Conservation (phyloP, 2,797 vertebrate genomes). For the Siniperca undulata region DNA sequence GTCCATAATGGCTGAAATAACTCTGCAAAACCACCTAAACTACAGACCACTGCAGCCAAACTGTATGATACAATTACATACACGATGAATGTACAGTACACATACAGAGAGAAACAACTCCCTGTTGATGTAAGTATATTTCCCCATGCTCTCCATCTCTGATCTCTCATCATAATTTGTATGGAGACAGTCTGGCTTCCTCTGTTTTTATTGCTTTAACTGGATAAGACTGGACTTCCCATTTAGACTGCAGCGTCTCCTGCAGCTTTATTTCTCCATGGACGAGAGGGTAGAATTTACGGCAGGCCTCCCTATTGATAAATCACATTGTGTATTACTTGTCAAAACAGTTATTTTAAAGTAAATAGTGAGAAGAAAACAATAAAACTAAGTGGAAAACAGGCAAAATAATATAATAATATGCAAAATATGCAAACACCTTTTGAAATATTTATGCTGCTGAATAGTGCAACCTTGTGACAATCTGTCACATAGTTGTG, state of each 20-base stretch:
- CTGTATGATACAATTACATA: constrained; percentile 17
- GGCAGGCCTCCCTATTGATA: constrained; percentile 36
- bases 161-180: constrained; percentile 54
- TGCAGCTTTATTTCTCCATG: constrained; percentile 71
- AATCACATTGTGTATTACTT: constrained; percentile 27
- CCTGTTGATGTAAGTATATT: constrained; percentile 60
- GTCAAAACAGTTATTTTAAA: constrained; percentile 23
- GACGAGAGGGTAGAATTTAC: constrained; percentile 25
- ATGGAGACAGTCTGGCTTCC: constrained; percentile 64
- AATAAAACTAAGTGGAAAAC: background rate
- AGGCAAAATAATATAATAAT: background rate
- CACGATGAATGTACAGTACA: constrained; percentile 29
- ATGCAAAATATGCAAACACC: background rate
- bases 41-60: constrained; percentile 9
- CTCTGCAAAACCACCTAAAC: constrained; percentile 6
- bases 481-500: background rate
- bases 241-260: constrained; percentile 40
- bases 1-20: background rate
- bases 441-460: constrained; percentile 15
- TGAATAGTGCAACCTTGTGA: background rate
- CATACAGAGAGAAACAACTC: constrained; percentile 13
- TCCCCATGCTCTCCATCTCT: constrained; percentile 65
- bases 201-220: constrained; percentile 78
- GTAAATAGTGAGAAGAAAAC: background rate
- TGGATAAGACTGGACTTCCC: constrained; percentile 62